These are phyloP conservation scores for Callithrix jacchus DNA, from an alignment of 2,113 vertebrate species.

Conservation along the genomic window DNA sequence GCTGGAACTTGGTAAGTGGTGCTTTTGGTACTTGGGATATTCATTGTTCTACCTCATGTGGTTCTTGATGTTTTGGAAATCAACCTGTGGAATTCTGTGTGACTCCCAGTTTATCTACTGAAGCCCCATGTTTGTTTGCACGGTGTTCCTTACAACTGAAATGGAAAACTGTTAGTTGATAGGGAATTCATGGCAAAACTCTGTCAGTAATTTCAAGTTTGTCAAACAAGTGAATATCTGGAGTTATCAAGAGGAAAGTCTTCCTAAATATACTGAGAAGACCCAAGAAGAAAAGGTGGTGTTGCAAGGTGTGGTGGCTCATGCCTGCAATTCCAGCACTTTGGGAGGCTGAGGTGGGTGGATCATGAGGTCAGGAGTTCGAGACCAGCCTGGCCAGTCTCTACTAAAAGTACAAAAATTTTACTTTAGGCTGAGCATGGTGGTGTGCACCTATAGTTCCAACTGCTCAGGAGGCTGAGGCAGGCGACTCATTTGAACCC, in stretches of 20 bases:
- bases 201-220: not conserved
- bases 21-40: not conserved
- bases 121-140: not conserved
- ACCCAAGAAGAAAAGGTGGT: not conserved
- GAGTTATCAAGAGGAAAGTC: not conserved
- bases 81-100: not conserved
- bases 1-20: not conserved
- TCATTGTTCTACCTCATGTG: not conserved
- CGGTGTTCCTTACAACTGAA: rapidly evolving
- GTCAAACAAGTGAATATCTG: not conserved
- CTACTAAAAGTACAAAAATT: no score
- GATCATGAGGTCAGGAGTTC: no score
- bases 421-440: no score
- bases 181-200: not conserved
- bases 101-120: not conserved
- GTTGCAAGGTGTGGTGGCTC: no score
- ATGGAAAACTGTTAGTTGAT: not conserved
- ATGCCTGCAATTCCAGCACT: no score
- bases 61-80: not conserved
- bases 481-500: no score
- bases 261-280: not conserved
- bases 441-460: no score
- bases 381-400: no score
- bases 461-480: no score
- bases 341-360: no score